Percentiles rank a stretch among this genome's conserved stretches.
Conservation (phyloP, 2,888 invertebrate genomes). For the Zootermopsis nevadensis region DNA sequence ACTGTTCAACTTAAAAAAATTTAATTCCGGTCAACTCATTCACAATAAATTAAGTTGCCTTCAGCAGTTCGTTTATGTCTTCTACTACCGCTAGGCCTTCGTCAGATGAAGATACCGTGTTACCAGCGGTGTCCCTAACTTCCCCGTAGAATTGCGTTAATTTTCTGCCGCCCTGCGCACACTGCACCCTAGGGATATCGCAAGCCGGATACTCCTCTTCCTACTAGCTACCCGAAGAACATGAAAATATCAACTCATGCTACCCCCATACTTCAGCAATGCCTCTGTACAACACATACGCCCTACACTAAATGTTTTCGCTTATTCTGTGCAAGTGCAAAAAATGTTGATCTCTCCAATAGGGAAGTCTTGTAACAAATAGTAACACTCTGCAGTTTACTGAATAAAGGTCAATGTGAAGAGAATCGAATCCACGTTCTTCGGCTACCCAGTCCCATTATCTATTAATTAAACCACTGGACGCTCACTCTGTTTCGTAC, state of each 20-base stretch:
- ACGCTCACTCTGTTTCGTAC: too few species aligned
- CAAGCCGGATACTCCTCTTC: slow-evolving; percentile 7
- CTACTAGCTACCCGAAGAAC: slow-evolving; percentile 1
- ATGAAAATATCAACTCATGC: neutral
- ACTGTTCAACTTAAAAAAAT: too few species aligned
- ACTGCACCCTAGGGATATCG: slow-evolving; percentile 71
- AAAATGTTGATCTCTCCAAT: slow-evolving; percentile 24
- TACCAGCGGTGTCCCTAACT: neutral
- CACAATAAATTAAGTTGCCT: too few species aligned
- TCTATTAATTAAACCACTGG: too few species aligned
- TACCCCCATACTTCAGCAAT: neutral
- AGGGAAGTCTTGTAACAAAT: neutral
- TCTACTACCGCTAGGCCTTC: neutral
- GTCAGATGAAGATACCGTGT: neutral
- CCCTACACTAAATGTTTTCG: neutral
- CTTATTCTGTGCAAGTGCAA: slow-evolving; percentile 7
- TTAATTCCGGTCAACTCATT: too few species aligned
- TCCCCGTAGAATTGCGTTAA: slow-evolving; percentile 66
- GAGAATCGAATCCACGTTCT: too few species aligned
- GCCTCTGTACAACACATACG: neutral
- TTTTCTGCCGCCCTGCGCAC: slow-evolving; percentile 83
- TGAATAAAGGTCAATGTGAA: neutral
- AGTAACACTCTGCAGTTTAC: neutral
- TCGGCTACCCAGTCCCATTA: too few species aligned
- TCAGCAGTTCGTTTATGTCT: neutral